Conservation (phyloP, 1,140 invertebrate species). For the Drosophila watanabei region DNA sequence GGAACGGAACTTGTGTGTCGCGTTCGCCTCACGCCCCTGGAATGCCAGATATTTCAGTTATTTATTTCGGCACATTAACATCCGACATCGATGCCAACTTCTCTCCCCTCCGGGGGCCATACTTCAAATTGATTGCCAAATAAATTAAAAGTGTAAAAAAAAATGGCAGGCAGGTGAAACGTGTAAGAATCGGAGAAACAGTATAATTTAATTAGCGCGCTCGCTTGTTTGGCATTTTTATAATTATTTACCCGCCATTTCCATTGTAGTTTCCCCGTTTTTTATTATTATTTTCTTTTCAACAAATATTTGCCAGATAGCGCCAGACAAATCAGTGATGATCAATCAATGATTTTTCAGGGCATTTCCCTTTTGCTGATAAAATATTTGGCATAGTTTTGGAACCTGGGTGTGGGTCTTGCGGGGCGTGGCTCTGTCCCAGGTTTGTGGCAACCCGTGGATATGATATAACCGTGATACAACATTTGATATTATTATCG, state of each 20-base stretch:
- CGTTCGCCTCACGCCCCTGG: conserved; percentile 58
- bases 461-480: conserved; percentile 62
- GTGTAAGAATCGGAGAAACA: conserved; percentile 58
- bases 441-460: conserved; percentile 13
- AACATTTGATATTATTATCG: conserved; percentile 59
- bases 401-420: conserved; percentile 11
- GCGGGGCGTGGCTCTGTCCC: conserved; percentile 18
- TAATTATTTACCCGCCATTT: conserved; percentile 76
- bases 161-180: conserved; percentile 19
- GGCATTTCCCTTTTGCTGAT: conserved; percentile 59
- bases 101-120: conserved; percentile 40
- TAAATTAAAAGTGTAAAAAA: conserved; percentile 67
- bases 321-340: conserved; percentile 25
- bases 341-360: conserved; percentile 23
- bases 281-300: conserved; percentile 12
- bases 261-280: conserved; percentile 36
- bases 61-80: conserved; percentile 81
- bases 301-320: conserved; percentile 66
- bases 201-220: conserved; percentile 84
- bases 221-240: conserved; percentile 64
- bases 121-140: conserved; percentile 79
- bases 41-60: conserved; percentile 76
- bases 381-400: conserved; percentile 79
- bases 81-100: conserved; percentile 23
- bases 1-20: conserved; percentile 58